A percentile compares a stretch with the other conserved stretches of the same genome.
These are phyloP conservation scores for Drosophila melanocephala DNA, from an alignment of 2,888 invertebrate species.

Conservation along the genomic window DNA sequence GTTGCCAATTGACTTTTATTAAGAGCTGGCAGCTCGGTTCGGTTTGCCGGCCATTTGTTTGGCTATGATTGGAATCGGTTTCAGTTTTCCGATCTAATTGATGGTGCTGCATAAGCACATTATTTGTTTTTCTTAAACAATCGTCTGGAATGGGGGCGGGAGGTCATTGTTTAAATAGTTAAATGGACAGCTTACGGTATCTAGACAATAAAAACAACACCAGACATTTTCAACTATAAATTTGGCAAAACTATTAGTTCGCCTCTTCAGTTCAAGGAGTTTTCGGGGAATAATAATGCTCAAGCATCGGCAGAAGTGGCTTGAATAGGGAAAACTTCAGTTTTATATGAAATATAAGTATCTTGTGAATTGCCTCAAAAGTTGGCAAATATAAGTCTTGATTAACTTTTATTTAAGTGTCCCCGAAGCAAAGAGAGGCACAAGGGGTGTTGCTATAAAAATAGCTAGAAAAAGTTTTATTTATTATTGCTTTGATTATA, in stretches of 20 bases:
- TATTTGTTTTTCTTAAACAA: conserved; percentile 37
- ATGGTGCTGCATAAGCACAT: conserved; percentile 50
- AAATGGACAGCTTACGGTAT: conserved; percentile 10
- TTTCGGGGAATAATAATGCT: neutral
- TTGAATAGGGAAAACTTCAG: neutral
- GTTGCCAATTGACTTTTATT: conserved; percentile 71
- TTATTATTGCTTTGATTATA: neutral
- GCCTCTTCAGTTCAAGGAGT: neutral
- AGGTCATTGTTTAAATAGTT: conserved; percentile 44
- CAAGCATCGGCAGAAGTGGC: neutral
- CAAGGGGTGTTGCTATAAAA: neutral
- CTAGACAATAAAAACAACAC: neutral
- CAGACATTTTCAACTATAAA: neutral
- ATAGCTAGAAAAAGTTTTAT: neutral
- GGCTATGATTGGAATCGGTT: conserved; percentile 64
- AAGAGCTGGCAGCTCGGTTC: conserved; percentile 47
- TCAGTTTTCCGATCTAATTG: conserved; percentile 60
- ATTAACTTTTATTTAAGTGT: neutral
- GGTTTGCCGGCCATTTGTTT: conserved; percentile 64
- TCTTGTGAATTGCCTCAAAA: neutral
- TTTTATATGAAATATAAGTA: neutral
- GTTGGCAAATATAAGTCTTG: neutral
- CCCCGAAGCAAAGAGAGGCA: neutral
- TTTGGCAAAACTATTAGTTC: neutral
- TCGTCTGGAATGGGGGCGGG: neutral